A percentile compares a stretch with the other conserved stretches of the same genome.
phyloP scores from a whole-genome alignment of 1,140 invertebrate genomes.

The Condylostylus longicornis region DNA sequence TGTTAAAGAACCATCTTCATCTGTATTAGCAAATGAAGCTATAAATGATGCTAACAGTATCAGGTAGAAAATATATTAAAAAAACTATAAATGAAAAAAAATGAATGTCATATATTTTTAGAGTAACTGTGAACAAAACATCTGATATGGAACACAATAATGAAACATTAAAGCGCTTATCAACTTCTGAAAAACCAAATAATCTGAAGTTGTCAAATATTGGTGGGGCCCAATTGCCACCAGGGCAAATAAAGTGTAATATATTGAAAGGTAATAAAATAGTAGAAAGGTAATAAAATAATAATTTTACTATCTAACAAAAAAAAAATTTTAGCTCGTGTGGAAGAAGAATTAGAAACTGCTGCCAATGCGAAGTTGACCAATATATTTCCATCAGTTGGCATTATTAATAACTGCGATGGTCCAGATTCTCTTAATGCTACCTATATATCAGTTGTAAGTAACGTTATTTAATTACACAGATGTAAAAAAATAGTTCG shows the following conservation, averaged over 20 bases:
- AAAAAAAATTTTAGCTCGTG: slow-evolving; percentile 32
- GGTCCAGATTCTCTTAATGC: slow-evolving; percentile 38
- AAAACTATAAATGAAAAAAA: slow-evolving; percentile 35
- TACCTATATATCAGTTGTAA: slow-evolving; percentile 61
- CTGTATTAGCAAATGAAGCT: slow-evolving; percentile 36
- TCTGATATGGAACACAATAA: slow-evolving; percentile 42
- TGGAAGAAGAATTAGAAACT: slow-evolving; percentile 41
- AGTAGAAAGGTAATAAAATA: slow-evolving; percentile 27
- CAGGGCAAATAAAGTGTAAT: slow-evolving; percentile 85
- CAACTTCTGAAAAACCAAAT: slow-evolving; percentile 44
- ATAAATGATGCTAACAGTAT: slow-evolving; percentile 32
- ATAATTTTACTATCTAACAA: not conserved
- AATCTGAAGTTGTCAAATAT: slow-evolving; percentile 43
- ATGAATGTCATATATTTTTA: slow-evolving; percentile 17
- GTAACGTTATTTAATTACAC: slow-evolving; percentile 27
- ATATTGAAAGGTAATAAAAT: slow-evolving; percentile 67
- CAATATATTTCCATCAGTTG: slow-evolving; percentile 38
- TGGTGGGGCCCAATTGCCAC: slow-evolving; percentile 53
- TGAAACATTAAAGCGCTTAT: slow-evolving; percentile 38
- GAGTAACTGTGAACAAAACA: slow-evolving; percentile 41
- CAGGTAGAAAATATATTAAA: slow-evolving; percentile 20
- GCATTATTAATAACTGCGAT: slow-evolving; percentile 14
- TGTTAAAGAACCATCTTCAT: slow-evolving; percentile 40
- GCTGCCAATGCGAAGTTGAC: slow-evolving; percentile 37
- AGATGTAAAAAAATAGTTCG: slow-evolving; percentile 15